Evolutionary conservation across 2,113 vertebrate species (phyloP).

Genomic region (Tupaia chinensis): DNA sequence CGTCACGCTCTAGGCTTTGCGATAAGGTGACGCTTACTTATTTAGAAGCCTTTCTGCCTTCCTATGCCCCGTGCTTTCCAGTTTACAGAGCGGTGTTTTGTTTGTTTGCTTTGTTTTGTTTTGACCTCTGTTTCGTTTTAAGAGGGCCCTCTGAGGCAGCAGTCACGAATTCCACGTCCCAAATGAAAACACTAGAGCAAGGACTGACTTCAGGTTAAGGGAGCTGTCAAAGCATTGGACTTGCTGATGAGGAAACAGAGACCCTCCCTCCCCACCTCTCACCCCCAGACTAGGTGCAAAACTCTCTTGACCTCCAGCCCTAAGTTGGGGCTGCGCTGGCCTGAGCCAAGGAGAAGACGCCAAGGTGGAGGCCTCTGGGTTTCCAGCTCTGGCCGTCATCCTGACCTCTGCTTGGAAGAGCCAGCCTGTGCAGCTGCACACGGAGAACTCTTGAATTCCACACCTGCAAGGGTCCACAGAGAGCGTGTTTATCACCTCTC

Average conservation of each 20-base stretch:
- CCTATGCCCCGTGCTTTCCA: neutral
- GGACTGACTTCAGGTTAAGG: neutral
- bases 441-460: neutral
- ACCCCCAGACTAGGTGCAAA: neutral
- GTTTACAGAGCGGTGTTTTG: neutral
- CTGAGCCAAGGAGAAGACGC: neutral
- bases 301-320: neutral
- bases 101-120: too few species aligned
- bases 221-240: neutral
- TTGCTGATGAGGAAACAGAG: neutral
- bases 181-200: neutral
- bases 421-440: neutral
- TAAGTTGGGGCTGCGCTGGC: neutral
- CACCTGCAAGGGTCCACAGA: neutral
- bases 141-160: neutral
- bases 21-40: neutral
- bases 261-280: too few species aligned
- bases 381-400: neutral
- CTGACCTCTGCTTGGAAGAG: neutral
- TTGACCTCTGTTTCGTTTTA: neutral
- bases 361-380: neutral
- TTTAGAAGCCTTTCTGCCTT: neutral
- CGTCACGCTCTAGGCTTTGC: neutral
- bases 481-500: neutral
- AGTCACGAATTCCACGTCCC: neutral